A percentile compares a stretch with the other conserved stretches of the same genome.
Evolutionary conservation across 2,888 invertebrate species (phyloP).

Genomic region (Stictocephala bisonia): DNA sequence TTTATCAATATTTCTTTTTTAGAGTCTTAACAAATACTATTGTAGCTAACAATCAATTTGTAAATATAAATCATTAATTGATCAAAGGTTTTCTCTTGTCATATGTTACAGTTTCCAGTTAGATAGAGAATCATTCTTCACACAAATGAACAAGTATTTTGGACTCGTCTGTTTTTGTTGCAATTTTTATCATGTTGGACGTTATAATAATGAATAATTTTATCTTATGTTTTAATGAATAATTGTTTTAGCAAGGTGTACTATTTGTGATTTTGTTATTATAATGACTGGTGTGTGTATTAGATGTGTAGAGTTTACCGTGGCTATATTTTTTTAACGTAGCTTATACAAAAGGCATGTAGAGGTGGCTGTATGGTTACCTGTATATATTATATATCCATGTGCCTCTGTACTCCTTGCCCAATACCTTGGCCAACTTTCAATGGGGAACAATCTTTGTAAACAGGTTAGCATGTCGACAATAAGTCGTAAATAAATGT

Average conservation of each 20-base stretch:
- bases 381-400: conserved; percentile 38
- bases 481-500: no score
- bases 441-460: conserved; percentile 2
- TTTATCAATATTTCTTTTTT: no score
- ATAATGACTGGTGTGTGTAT: conserved; percentile 17
- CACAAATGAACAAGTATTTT: conserved; percentile 32
- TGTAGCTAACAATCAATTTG: no score
- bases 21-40: no score
- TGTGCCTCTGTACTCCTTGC: conserved; percentile 40
- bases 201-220: conserved; percentile 26
- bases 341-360: conserved; percentile 27
- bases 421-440: conserved; percentile 11
- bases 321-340: conserved; percentile 42
- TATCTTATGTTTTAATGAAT: conserved; percentile 31
- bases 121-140: no score
- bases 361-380: conserved; percentile 37
- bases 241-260: conserved; percentile 30
- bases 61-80: no score
- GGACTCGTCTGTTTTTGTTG: conserved; percentile 33
- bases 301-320: conserved; percentile 8
- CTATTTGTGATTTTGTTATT: conserved; percentile 29
- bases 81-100: no score
- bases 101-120: no score
- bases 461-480: no score
- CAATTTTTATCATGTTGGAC: conserved; percentile 36